Evolutionary conservation across 2,888 invertebrate species (phyloP).

Genomic region (Cataglyphis livida): DNA sequence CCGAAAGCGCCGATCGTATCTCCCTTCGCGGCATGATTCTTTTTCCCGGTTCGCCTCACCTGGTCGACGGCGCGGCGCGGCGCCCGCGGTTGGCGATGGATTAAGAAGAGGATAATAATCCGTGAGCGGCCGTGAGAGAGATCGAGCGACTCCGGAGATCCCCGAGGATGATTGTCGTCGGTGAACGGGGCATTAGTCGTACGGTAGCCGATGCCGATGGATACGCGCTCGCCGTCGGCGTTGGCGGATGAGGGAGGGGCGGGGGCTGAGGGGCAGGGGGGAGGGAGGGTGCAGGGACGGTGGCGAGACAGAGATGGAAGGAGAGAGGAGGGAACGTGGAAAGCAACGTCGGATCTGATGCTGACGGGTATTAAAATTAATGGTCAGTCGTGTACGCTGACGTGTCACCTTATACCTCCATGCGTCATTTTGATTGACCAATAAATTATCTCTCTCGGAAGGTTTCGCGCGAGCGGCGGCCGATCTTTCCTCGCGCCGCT

Average conservation of each 20-base stretch:
- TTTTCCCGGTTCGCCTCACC: slow-evolving; percentile 56
- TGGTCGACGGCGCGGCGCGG: slow-evolving; percentile 31
- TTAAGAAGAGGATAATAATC: slow-evolving; percentile 75
- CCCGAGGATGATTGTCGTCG: slow-evolving; percentile 77
- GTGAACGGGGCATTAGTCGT: slow-evolving; percentile 76
- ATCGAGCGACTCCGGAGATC: slow-evolving; percentile 73
- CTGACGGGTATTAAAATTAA: slow-evolving; percentile 84
- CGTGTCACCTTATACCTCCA: slow-evolving; percentile 85
- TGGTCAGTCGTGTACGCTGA: slow-evolving; percentile 83
- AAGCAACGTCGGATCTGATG: slow-evolving; percentile 77
- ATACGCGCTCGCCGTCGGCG: slow-evolving; percentile 58
- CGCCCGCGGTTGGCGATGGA: slow-evolving; percentile 57
- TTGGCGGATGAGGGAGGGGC: not conserved
- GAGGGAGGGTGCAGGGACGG: too few relatives aligned
- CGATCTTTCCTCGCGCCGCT: slow-evolving; percentile 65
- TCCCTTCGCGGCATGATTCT: slow-evolving; percentile 52
- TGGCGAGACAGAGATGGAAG: too few relatives aligned
- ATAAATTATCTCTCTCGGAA: slow-evolving; percentile 83
- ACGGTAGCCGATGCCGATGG: slow-evolving; percentile 78
- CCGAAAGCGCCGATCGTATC: slow-evolving; percentile 63
- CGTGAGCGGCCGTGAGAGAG: slow-evolving; percentile 71
- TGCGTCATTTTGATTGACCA: slow-evolving; percentile 85
- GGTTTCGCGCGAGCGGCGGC: slow-evolving; percentile 54
- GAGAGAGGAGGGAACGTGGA: slow-evolving; percentile 60
- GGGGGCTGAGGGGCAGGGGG: too few relatives aligned